Evolutionary conservation across 2,888 invertebrate genomes (phyloP), one percentile per base, ranked within the genome.

Genomic region (Schizaphis graminum): DNA sequence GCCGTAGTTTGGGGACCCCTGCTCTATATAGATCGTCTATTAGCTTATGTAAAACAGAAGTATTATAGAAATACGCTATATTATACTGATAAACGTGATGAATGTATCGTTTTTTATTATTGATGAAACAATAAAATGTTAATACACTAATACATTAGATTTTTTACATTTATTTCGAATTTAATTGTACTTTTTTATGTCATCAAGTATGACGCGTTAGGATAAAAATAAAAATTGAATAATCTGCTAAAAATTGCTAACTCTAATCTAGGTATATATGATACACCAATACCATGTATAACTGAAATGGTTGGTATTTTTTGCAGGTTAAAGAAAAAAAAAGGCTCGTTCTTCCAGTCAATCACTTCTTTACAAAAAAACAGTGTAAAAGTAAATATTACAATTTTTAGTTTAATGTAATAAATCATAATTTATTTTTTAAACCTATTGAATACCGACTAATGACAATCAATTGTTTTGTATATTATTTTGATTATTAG

Each of bases 331-430:
- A 99, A 98, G 96, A 98, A 98, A 97, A 99, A 99, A 96, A 99
- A 99, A 95, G 99, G 99, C 44, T 98, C 99, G 13, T 98, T 99
- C 96, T 99, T 99, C 96, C 98, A 99, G 96, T 99, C 99, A 24
- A 98, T 99, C 95, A 98, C 99, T 21, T 98, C 99, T 94, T 97
- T 99, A 95, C 99, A 99, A 96, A 99, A 99, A 96, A 99, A 99
- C 96, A 99, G 99, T 96, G 98, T 98, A n/a, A 99, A 99, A 96
- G 99, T 97, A 96, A 94, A 91, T 91, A 67, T 85, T 13, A 44
- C 13, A 89, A 56, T 53, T 49, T 88, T 85, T 44, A 93, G 28
- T 88, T 49, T 28, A 13, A 89, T 41, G 47, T 85, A 86, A 92
- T 89, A 91, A 49, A 44, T 26, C 21, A 49, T 16, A 8, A n/a